Base-by-base conservation (phyloP, 2,888 invertebrate species). In the Ectemnius lituratus region DNA sequence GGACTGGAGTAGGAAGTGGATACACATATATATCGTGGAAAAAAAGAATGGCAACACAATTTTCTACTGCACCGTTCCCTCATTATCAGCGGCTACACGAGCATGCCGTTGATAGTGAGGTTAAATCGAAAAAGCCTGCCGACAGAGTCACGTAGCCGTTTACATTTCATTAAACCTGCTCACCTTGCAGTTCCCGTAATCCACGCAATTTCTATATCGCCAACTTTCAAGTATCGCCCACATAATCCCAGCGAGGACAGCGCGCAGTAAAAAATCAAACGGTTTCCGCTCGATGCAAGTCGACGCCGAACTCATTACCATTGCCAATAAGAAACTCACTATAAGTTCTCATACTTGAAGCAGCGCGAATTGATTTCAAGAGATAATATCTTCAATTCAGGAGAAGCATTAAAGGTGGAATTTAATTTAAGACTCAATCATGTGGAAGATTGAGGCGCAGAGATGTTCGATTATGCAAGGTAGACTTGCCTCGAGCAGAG, bases 161-260 rank as follows among this genome's bases (percentile, higher is more conserved):
- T 52, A 52, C 52, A 52, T 52, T 52, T 52, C 52, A 52, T 52
- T 52, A 52, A 16, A 52, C n/a, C 1, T 13, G 52, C 52, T 52
- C 52, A 52, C 52, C 16, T 14, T 16, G 16, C 52, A 16, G 52
- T 16, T 52, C 52, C 37, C 14, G 52, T 52, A 52, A 52, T 16
- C 52, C 52, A 16, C 13, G 52, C 52, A 16, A 52, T 52, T 16
- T 52, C 52, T 16, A 16, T 52, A 52, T 16, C n/a, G 16, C 52
- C 14, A 52, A 52, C 52, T 52, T 16, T 52, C 52, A 16, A 16
- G 52, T 14, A 52, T 52, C 52, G 52, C 52, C 52, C 52, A 52
- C 52, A 52, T 16, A 52, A 52, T 14, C 52, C 37, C 37, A 4
- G 37, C 37, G 37, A 37, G 37, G 37, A 37, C 37, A 37, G 8